Base-by-base conservation (phyloP, 2,888 invertebrate species). In the Lithophane socia region DNA sequence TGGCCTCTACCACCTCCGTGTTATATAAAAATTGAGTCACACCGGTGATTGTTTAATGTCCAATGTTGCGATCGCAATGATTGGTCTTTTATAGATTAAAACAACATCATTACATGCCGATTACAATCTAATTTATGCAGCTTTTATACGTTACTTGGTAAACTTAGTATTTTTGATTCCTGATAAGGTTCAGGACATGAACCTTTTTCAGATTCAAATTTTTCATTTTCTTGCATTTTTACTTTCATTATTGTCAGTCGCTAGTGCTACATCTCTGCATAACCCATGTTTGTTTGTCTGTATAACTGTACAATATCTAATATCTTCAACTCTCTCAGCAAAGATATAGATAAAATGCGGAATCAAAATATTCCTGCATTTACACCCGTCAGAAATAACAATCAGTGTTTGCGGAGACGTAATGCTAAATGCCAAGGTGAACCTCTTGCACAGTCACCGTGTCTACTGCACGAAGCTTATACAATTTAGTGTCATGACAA, bases 401-500 rank as follows among this genome's bases (percentile, higher is more conserved):
- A 90, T 90, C 86, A 83, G 87, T 84, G 84, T 88, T 90, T 89
- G 86, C 90, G 89, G 90, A 92, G 90, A 90, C 90, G 85, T 89
- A 88, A 86, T 89, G 85, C 88, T 93, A 95, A 96, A 96, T 95
- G 96, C 94, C 96, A 96, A 96, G 96, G 96, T 94, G 90, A 96
- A 92, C 95, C 80, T 87, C 92, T 92, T 91, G 89, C 85, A 92
- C 93, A 94, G 93, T 94, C 94, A 91, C 94, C 89, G 88, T 86
- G 87, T 88, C 88, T 74, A 88, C 84, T 82, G 87, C 86, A 83
- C 87, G 82, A 91, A 90, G 86, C 82, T 88, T 88, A 89, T 87
- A 87, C 86, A 89, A 87, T 87, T 83, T 86, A 84, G 86, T 85
- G 74, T 64, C 67, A 77, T 68, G 65, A 71, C 74, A 78, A 82